Conservation (phyloP, 2,888 invertebrate species). For the Cryptocheilus praepositus region DNA sequence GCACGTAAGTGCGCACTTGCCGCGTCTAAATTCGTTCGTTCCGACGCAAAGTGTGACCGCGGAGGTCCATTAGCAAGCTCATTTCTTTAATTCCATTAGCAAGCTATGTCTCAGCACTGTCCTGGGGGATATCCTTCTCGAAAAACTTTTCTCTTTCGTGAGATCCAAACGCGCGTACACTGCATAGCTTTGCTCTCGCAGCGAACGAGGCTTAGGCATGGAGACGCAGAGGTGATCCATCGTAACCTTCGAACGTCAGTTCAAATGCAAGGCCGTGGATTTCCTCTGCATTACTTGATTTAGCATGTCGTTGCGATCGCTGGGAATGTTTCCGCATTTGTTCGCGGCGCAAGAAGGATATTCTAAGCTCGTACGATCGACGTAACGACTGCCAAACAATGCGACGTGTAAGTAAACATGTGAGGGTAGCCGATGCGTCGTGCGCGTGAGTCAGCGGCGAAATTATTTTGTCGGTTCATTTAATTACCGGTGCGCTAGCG, state of each 20-base stretch:
- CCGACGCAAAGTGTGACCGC: too few relatives aligned
- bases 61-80: background rate
- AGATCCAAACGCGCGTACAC: constrained; percentile 46
- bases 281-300: too few relatives aligned
- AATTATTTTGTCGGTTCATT: background rate
- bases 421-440: constrained; percentile 21
- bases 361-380: constrained; percentile 33
- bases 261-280: too few relatives aligned
- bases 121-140: background rate
- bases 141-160: background rate
- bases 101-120: constrained; percentile 40
- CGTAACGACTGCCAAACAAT: constrained; percentile 50
- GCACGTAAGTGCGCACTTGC: too few relatives aligned
- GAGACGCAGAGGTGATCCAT: too few relatives aligned
- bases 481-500: background rate
- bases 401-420: constrained; percentile 47
- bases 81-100: background rate
- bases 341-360: too few relatives aligned
- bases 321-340: too few relatives aligned
- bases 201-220: too few relatives aligned
- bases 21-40: too few relatives aligned
- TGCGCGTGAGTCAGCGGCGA: background rate
- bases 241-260: too few relatives aligned
- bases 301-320: too few relatives aligned
- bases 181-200: background rate